phyloP scores from a whole-genome alignment of 2,113 vertebrate species.

The Sterrhoptilus dennistouni region DNA sequence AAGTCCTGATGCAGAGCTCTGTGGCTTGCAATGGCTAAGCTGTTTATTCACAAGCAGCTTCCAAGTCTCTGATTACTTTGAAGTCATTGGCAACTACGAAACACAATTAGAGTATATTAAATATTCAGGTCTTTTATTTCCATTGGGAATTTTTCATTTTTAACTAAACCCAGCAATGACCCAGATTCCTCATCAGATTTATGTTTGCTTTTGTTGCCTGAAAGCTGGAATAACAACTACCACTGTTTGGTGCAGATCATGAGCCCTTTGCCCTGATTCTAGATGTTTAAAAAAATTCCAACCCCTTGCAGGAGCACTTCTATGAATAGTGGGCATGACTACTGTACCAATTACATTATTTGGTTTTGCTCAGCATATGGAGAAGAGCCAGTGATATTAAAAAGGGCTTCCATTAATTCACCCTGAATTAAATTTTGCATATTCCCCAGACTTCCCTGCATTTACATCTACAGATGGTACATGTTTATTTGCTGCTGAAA shows the following conservation, averaged over 20 bases:
- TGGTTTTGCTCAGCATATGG: not conserved
- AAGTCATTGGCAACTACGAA: not conserved
- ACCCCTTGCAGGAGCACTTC: not conserved
- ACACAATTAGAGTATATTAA: not conserved
- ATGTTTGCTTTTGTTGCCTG: not conserved
- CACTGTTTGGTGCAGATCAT: not conserved
- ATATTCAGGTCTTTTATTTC: not conserved
- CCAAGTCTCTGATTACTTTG: not conserved
- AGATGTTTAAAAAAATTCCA: not conserved
- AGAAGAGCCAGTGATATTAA: not conserved
- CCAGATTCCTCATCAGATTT: constrained; percentile 40
- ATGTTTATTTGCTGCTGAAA: not conserved
- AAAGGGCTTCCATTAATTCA: not conserved
- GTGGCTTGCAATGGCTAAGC: not conserved
- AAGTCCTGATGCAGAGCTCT: not conserved
- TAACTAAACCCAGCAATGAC: constrained; percentile 2
- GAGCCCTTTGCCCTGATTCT: not conserved
- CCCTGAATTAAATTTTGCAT: not conserved
- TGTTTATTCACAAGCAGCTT: constrained; percentile 6
- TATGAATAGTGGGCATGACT: not conserved
- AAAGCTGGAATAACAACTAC: not conserved
- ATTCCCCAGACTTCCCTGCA: not conserved
- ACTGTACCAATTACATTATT: not conserved
- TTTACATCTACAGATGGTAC: not conserved
- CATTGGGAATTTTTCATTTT: not conserved